A percentile compares a stretch with the other conserved stretches of the same genome.
Conservation (phyloP, 2,888 invertebrate genomes). For the Anticlea derivata region DNA sequence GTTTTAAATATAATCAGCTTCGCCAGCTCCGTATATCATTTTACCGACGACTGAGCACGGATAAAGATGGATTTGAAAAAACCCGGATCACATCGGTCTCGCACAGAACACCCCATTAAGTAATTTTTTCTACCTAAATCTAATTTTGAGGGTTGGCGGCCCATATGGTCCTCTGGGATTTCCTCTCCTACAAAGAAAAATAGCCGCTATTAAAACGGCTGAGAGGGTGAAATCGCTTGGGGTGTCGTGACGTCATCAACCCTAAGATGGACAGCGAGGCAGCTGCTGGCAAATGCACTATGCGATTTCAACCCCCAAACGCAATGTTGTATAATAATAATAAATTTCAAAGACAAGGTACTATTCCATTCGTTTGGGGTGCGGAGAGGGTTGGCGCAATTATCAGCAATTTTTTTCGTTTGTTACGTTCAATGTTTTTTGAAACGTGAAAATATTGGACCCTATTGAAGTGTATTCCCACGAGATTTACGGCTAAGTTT, state of each 20-base stretch:
- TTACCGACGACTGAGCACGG: slow-evolving; percentile 42
- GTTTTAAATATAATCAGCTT: slow-evolving; percentile 29
- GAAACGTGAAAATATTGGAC: slow-evolving; percentile 33
- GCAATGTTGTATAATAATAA: slow-evolving; percentile 78
- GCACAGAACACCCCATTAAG: slow-evolving; percentile 80
- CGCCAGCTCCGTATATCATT: slow-evolving; percentile 44
- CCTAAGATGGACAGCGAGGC: slow-evolving; percentile 53
- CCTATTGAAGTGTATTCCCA: slow-evolving; percentile 34
- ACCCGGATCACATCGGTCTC: slow-evolving; percentile 56
- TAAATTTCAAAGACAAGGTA: slow-evolving; percentile 78
- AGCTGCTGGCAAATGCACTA: slow-evolving; percentile 74
- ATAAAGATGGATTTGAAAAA: slow-evolving; percentile 54
- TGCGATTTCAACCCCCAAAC: slow-evolving; percentile 67
- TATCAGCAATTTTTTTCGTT: slow-evolving; percentile 57
- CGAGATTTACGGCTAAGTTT: slow-evolving; percentile 36
- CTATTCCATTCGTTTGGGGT: slow-evolving; percentile 54
- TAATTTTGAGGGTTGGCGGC: slow-evolving; percentile 76
- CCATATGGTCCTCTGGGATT: slow-evolving; percentile 77
- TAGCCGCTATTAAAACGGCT: slow-evolving; percentile 31
- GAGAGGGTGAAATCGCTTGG: slow-evolving; percentile 40
- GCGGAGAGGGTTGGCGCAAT: slow-evolving; percentile 66
- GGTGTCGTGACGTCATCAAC: slow-evolving; percentile 37
- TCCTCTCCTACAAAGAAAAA: slow-evolving; percentile 35
- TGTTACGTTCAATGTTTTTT: slow-evolving; percentile 45
- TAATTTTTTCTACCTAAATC: slow-evolving; percentile 77